Evolutionary conservation across 2,888 invertebrate genomes (phyloP), one percentile per base, ranked within the genome.

Genomic region (Epinotia brunnichana): DNA sequence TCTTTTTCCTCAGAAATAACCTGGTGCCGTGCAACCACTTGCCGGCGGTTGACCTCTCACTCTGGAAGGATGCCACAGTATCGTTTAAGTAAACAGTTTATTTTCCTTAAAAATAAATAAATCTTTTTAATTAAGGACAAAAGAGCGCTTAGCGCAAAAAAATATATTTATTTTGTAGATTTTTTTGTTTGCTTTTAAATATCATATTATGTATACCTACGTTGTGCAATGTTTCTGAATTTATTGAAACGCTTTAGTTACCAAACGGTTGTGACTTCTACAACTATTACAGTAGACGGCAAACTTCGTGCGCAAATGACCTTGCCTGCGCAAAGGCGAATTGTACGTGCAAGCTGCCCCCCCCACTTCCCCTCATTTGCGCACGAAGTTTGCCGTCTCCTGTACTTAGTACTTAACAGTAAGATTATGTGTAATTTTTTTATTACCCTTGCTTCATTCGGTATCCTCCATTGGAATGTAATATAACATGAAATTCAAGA

Each of bases 11-110:
- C 89, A 94, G 95, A 63, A 95, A 95, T 82, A 89, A 90, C 57
- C 81, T 94, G n/a, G 88, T 93, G 29, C 87, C 92, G 0, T 95
- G 95, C 78, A 80, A 87, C 1, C 80, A 87, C 62, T 80, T 95
- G 72, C 93, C 94, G 54, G 81, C 82, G 63, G 78, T 94, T 15
- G 91, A 94, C 78, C 81, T 95, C 62, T 84, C 87, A n/a, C 80
- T 90, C 78, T 94, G 95, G 95, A 89, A 92, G 81, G 94, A 94
- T 63, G 76, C 80, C 82, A 74, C 17, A 4, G 69, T 67, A 62
- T 15, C 19, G 17, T 70, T 41, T 24, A 67, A 74, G 57, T 67
- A 61, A 74, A 24, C 3, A 29, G 13, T 35, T 3, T 15, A 29
- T n/a, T 48, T 48, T n/a, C 2, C 15, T n/a, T 7, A 15, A 15